These are phyloP conservation scores for Trachelus stipa DNA, from an alignment of 2,888 invertebrate genomes.

Conservation along the genomic window DNA sequence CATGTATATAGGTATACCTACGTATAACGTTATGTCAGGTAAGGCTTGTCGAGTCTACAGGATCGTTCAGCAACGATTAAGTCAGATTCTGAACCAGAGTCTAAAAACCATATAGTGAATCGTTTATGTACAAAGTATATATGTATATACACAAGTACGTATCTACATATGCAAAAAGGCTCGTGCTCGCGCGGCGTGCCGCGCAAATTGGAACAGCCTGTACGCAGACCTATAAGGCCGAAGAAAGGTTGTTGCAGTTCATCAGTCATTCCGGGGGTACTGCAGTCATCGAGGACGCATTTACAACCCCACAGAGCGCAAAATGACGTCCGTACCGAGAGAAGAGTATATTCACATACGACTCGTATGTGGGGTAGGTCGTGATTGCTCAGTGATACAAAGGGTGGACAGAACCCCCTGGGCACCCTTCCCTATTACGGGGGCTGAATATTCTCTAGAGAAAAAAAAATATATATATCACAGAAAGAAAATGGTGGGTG, in stretches of 20 bases:
- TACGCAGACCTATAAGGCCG: conserved; percentile 33
- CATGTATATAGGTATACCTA: background rate
- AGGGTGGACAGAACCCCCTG: conserved; percentile 63
- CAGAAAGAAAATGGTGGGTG: conserved; percentile 6
- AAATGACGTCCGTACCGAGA: conserved; percentile 57
- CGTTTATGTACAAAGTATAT: background rate
- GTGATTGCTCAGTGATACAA: conserved; percentile 66
- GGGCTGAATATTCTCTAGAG: conserved; percentile 2
- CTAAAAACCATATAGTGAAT: background rate
- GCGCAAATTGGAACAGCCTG: conserved; percentile 2
- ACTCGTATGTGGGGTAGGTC: conserved; percentile 61
- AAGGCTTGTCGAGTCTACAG: too few species aligned
- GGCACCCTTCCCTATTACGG: conserved; percentile 54
- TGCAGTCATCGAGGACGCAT: conserved; percentile 51
- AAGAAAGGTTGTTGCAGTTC: conserved; percentile 62
- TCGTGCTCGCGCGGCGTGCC: background rate
- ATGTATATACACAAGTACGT: background rate
- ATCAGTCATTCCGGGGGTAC: conserved; percentile 63
- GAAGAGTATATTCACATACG: conserved; percentile 32
- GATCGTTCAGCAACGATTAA: background rate
- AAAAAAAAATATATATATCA: background rate
- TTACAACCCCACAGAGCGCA: conserved; percentile 57
- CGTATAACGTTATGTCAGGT: too few species aligned
- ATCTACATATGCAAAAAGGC: conserved; percentile 7
- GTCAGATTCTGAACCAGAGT: background rate